phyloP scores from a whole-genome alignment of 2,113 vertebrate species.

The Carollia perspicillata region DNA sequence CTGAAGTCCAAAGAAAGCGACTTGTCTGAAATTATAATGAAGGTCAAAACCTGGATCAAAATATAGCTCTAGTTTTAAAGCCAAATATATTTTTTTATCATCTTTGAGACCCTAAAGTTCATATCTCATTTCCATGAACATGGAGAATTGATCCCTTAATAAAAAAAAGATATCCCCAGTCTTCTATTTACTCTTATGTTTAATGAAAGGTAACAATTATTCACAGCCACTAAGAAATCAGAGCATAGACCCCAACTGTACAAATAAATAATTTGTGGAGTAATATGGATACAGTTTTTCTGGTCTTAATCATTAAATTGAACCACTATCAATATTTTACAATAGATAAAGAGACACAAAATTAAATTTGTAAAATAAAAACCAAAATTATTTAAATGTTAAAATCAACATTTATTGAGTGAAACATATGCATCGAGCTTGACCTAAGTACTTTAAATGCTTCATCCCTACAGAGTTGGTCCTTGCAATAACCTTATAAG shows the following conservation, averaged over 20 bases:
- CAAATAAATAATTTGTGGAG: neutral
- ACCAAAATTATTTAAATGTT: conserved; percentile 25
- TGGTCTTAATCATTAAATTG: neutral
- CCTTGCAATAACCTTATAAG: neutral
- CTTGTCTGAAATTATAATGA: neutral
- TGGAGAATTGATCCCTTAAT: neutral
- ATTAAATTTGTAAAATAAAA: conserved; percentile 33
- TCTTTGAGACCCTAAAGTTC: neutral
- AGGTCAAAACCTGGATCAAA: neutral
- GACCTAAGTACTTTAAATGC: neutral
- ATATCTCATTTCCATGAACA: neutral
- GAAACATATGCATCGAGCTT: neutral
- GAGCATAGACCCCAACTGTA: neutral
- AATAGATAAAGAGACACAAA: neutral
- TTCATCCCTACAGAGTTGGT: neutral
- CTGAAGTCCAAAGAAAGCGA: neutral
- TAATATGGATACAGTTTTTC: neutral
- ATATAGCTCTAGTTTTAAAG: neutral
- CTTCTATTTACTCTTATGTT: conserved; percentile 19
- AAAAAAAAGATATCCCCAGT: neutral
- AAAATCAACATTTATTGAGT: conserved; percentile 2
- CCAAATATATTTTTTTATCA: neutral
- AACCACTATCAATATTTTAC: neutral
- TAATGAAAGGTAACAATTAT: conserved; percentile 4
- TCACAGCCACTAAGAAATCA: neutral